Percentiles rank a stretch among this genome's conserved stretches.
These are phyloP conservation scores for Temnothorax curvispinosus DNA, from an alignment of 1,140 invertebrate species.

Conservation along the genomic window DNA sequence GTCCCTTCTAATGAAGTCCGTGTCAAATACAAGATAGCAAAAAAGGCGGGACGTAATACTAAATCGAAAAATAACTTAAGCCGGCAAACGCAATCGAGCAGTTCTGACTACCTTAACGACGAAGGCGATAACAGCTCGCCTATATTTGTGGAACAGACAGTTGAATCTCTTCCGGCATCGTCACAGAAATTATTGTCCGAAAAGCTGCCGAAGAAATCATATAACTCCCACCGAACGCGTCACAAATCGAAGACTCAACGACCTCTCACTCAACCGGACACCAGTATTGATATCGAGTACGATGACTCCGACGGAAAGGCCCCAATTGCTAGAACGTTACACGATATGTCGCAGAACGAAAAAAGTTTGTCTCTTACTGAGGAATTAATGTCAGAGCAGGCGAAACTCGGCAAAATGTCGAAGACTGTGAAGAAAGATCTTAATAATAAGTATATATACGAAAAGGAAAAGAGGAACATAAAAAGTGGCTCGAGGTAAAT, in stretches of 20 bases:
- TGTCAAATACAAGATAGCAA: not conserved
- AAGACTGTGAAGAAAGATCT: slow-evolving; percentile 15
- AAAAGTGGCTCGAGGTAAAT: not conserved
- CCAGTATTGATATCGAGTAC: not conserved
- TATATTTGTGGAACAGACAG: not conserved
- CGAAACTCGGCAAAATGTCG: too few relatives aligned
- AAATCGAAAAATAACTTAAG: not conserved
- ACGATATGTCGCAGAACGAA: not conserved
- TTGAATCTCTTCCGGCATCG: not conserved
- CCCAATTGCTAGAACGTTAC: not conserved
- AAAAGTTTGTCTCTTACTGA: not conserved
- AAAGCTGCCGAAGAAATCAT: not conserved
- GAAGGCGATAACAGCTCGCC: not conserved
- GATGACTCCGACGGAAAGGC: not conserved
- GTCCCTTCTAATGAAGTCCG: not conserved
- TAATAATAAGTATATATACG: not conserved
- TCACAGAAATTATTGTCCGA: not conserved
- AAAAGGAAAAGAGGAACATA: not conserved
- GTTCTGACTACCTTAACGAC: not conserved
- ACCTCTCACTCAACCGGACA: not conserved
- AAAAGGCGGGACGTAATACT: not conserved
- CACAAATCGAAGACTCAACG: not conserved
- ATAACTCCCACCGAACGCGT: not conserved
- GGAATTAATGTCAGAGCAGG: not conserved
- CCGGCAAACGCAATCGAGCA: not conserved